Conservation (phyloP, 2,113 vertebrate species). For the Scalopus aquaticus region DNA sequence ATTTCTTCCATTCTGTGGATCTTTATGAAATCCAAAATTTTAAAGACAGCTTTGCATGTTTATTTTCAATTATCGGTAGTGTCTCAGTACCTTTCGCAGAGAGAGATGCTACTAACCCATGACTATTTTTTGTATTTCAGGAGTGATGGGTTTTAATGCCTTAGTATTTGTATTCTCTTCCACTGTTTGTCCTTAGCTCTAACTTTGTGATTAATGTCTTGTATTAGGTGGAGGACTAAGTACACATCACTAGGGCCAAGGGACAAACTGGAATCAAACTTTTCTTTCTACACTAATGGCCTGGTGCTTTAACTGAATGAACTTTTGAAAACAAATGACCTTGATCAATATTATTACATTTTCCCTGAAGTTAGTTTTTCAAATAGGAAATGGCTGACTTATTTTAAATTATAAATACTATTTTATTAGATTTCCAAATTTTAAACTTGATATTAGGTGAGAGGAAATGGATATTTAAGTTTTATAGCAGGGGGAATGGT, state of each 20-base stretch:
- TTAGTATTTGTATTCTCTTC: background rate
- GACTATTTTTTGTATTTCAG: background rate
- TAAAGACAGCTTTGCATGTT: background rate
- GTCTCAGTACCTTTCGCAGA: background rate
- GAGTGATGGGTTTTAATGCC: background rate
- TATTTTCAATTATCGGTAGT: background rate
- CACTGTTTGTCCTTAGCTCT: background rate
- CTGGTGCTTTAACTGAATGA: background rate
- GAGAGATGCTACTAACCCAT: background rate
- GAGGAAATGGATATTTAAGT: background rate
- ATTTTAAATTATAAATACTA: background rate
- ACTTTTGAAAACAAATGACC: background rate
- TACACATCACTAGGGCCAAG: background rate
- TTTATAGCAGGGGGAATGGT: background rate
- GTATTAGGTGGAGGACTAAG: background rate
- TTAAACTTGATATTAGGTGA: background rate
- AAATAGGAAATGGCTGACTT: slow-evolving; percentile 12
- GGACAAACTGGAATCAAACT: background rate
- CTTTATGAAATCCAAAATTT: background rate
- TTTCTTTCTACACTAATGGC: background rate
- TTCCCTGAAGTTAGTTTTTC: background rate
- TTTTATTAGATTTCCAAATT: slow-evolving; percentile 21
- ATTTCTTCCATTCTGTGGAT: background rate
- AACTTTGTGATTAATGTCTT: background rate
- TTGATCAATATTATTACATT: background rate